These are phyloP conservation scores for Mallotus villosus DNA, from an alignment of 2,797 vertebrate genomes.

Conservation along the genomic window DNA sequence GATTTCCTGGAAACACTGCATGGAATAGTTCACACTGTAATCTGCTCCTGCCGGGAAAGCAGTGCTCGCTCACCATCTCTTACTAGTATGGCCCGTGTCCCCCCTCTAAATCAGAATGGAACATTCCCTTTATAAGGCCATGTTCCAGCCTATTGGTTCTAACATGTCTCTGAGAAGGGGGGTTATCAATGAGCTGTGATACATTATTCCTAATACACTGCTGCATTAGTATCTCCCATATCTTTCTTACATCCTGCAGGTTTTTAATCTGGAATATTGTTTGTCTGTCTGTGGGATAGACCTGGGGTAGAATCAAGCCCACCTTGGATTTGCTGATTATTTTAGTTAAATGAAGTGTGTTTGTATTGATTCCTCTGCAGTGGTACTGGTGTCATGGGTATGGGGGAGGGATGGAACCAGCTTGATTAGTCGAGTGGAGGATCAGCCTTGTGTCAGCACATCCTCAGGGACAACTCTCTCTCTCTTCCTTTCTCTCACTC, in stretches of 20 bases:
- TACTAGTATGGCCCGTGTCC: not conserved
- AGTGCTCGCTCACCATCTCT: constrained; percentile 18
- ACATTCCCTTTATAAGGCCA: constrained; percentile 14
- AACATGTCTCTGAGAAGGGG: constrained; percentile 19
- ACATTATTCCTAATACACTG: too few relatives aligned
- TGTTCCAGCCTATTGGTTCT: constrained; percentile 1
- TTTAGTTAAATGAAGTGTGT: not conserved
- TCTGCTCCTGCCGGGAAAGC: not conserved
- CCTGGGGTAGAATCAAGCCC: too few relatives aligned
- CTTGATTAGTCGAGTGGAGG: not conserved
- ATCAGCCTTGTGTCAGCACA: not conserved
- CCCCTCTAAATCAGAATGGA: constrained; percentile 13
- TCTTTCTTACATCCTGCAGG: too few relatives aligned
- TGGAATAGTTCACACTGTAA: too few relatives aligned
- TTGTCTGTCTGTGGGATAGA: too few relatives aligned
- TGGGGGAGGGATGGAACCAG: not conserved
- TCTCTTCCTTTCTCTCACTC: not conserved
- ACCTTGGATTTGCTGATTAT: too few relatives aligned
- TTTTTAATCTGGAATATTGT: too few relatives aligned
- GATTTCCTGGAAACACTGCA: constrained; percentile 29
- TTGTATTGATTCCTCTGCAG: constrained; percentile 4
- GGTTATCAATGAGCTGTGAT: not conserved
- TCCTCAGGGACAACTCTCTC: not conserved
- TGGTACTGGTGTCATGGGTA: not conserved
- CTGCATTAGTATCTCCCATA: too few relatives aligned